Base-by-base conservation (phyloP, 2,888 invertebrate species). In the Rhopalosiphum nymphaeae region DNA sequence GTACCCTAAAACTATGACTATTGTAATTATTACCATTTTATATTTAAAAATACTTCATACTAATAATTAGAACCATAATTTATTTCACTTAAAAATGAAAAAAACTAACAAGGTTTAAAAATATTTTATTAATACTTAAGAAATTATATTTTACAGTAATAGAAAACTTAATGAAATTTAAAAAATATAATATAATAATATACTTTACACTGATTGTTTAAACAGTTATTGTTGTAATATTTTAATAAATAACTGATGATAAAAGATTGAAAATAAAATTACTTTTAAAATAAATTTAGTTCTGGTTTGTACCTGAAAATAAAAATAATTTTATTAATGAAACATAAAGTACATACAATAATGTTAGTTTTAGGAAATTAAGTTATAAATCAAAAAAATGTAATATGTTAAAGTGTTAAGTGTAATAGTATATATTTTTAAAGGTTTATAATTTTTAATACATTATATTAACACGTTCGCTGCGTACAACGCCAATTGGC, bases 231-330 rank as follows among this genome's bases (percentile, higher is more conserved):
- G 67, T 67, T n/a, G 16, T 67, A 36, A 2, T 67, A 67, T 67
- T 67, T 16, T 67, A 67, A 36, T 67, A 67, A 36, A 67, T 67
- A 91, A 49, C 29, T 88, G 49, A 67, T 42, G 3, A 87, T 78
- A 84, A 46, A 49, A 10, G 3, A 36, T 49, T 16, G 21, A 88
- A 29, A 87, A 67, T 67, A 49, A 88, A 87, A 53, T 92, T 44
- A 46, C 57, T 91, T 86, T 44, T 57, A 86, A 92, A 49, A 92
- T 16, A 2, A 92, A 49, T 57, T 53, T 78, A 91, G 9, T 91
- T 16, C 42, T 67, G 42, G 21, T 57, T 11, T 49, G 49, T 92
- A 92, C 92, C 92, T 92, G 87, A 88, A 92, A 92, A 92, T 49
- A 53, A 84, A 91, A 91, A 91, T 9, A 49, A 4, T 26, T 67